Evolutionary conservation across 2,888 invertebrate genomes (phyloP), one percentile per base, ranked within the genome.

Genomic region (Eilema griseolum): DNA sequence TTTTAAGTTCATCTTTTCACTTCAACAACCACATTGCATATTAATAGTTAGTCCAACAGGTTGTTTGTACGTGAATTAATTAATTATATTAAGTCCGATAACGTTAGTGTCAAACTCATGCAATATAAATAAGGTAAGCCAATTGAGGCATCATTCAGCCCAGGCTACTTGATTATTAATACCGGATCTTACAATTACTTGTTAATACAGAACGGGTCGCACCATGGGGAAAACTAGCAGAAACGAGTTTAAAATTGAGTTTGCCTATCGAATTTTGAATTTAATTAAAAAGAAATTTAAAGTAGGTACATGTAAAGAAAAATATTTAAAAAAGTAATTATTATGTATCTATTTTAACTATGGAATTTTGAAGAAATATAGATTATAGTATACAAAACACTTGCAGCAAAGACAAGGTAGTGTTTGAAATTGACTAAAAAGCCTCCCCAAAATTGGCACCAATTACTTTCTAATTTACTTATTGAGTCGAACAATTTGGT

Each of bases 81-180:
- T 75, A 77, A 70, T 79, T 80, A 80, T 82, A 70, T 77, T 75
- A 52, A 71, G 71, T 77, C 72, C 70, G 66, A 69, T 59, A 61
- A 16, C 59, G 69, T 79, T 77, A 76, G 82, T 82, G 78, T 77
- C 74, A 75, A 80, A 33, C 66, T 68, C 60, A 62, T 82, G 74
- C 67, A 81, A 82, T 77, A 75, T 81, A 75, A 75, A 81, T 77
- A 80, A 71, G 74, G 69, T 71, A 73, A 80, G 74, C 70, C 72
- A 71, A 71, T 31, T 60, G 75, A 12, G 68, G 72, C 72, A 82
- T 82, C 77, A 77, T 69, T 80, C 73, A 73, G 68, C 28, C 70
- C 26, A 33, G 61, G 52, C 24, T 56, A 16, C 31, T 82, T 61
- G 72, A 82, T 82, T 75, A 83, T 80, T 80, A 69, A 75, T 57